Base-by-base conservation (phyloP, 2,888 invertebrate species). In the Lycia hirtaria region DNA sequence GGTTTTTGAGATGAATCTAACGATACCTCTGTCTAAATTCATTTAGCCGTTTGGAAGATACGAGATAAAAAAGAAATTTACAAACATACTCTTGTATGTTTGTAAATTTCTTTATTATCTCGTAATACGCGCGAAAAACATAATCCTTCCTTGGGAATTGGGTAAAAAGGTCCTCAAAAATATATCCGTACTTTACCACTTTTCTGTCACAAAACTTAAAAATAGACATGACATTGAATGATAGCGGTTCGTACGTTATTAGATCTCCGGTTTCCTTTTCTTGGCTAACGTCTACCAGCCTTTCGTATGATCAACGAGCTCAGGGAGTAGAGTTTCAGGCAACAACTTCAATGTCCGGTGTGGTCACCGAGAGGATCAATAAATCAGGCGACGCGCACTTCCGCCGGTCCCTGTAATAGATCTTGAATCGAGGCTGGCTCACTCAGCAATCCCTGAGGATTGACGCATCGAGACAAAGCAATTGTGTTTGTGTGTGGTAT, bases 291-390 rank as follows among this genome's bases (percentile, higher is more conserved):
- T 44, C 41, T 24, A 28, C 38, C 30, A 14, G 45, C 32, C 17
- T 41, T n/a, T 20, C 49, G 22, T 38, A 56, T 50, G 56, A 56
- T 56, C 44, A 32, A 56, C 32, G 56, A 50, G 50, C 56, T 44
- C 6, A 14, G 44, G 44, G 56, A 43, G 24, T 51, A 22, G 35
- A 26, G n/a, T 53, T 58, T 49, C 48, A 38, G 24, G 15, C 56
- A 41, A 48, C 52, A 48, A 48, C 57, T 53, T 43, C 48, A 53
- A 58, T 58, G 48, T 58, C 57, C 57, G 57, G 57, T 56, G 56
- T 38, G 43, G 48, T 37, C 26, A 28, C 26, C 37, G 37, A 52
- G 30, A 52, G 57, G 51, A 52, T 52, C 48, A 43, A 60, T 60
- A 60, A 55, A 60, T 60, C 60, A 60, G 38, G 10, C 19, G 24